phyloP scores from a whole-genome alignment of 2,888 invertebrate species.

The Standfussiana lucernea region DNA sequence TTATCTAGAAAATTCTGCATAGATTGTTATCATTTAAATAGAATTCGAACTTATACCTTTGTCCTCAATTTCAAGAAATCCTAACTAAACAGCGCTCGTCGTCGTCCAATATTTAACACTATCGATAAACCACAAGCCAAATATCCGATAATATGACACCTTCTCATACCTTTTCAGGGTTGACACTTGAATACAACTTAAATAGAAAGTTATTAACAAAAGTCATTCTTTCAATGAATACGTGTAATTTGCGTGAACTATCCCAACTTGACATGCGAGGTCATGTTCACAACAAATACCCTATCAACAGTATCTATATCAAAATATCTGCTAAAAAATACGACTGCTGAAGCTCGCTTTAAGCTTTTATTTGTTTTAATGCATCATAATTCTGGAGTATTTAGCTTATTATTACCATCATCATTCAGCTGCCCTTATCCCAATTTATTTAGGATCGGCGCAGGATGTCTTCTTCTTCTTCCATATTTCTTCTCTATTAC shows the following conservation, averaged over 20 bases:
- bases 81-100: slow-evolving; percentile 59
- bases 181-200: not conserved
- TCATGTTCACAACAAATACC: not conserved
- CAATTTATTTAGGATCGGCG: no score
- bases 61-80: slow-evolving; percentile 60
- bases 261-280: not conserved
- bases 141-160: slow-evolving; percentile 58
- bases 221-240: not conserved
- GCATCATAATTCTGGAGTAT: no score
- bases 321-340: not conserved
- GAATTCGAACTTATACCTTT: slow-evolving; percentile 1
- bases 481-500: no score
- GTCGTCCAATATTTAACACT: slow-evolving; percentile 55
- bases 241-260: not conserved
- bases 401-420: no score
- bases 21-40: slow-evolving; percentile 6
- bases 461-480: no score
- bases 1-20: not conserved
- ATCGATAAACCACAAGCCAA: slow-evolving; percentile 56
- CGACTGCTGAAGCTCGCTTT: not conserved
- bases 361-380: not conserved
- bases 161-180: slow-evolving; percentile 44
- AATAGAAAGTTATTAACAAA: not conserved
- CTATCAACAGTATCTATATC: not conserved
- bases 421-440: no score